Evolutionary conservation across 2,888 invertebrate species (phyloP).

Genomic region (Elgonia sp.): DNA sequence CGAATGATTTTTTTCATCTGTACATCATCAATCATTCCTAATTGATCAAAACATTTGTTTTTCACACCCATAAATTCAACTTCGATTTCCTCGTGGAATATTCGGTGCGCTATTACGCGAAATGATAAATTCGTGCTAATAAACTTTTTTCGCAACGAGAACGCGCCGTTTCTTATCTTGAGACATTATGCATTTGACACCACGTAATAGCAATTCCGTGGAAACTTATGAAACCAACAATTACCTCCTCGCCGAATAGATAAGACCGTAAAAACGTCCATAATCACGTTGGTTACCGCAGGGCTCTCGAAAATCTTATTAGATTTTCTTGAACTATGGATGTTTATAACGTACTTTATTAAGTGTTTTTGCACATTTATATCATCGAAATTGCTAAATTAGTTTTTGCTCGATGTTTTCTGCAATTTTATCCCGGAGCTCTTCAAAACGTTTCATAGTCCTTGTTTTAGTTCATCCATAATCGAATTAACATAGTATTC

Average conservation of each 20-base stretch:
- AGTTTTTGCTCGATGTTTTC: too few species aligned
- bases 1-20: not conserved
- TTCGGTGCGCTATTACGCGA: conserved; percentile 47
- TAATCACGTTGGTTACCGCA: conserved; percentile 73
- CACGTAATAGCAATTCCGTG: conserved; percentile 76
- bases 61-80: conserved; percentile 41
- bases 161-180: conserved; percentile 73
- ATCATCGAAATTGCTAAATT: not conserved
- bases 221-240: conserved; percentile 76
- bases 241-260: conserved; percentile 74
- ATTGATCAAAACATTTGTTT: conserved; percentile 36
- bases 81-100: conserved; percentile 58
- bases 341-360: conserved; percentile 20
- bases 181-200: conserved; percentile 76
- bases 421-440: not conserved
- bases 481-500: too few species aligned
- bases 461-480: too few species aligned
- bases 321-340: conserved; percentile 42
- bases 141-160: conserved; percentile 72
- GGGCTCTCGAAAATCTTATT: conserved; percentile 72
- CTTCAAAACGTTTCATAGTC: too few species aligned
- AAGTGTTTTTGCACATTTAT: not conserved
- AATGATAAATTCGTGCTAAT: conserved; percentile 74
- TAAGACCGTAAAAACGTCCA: conserved; percentile 75
- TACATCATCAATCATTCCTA: conserved; percentile 8